Evolutionary conservation across 2,797 vertebrate genomes (phyloP), one percentile per base, ranked within the genome.

Genomic region (Lagocephalus sceleratus): DNA sequence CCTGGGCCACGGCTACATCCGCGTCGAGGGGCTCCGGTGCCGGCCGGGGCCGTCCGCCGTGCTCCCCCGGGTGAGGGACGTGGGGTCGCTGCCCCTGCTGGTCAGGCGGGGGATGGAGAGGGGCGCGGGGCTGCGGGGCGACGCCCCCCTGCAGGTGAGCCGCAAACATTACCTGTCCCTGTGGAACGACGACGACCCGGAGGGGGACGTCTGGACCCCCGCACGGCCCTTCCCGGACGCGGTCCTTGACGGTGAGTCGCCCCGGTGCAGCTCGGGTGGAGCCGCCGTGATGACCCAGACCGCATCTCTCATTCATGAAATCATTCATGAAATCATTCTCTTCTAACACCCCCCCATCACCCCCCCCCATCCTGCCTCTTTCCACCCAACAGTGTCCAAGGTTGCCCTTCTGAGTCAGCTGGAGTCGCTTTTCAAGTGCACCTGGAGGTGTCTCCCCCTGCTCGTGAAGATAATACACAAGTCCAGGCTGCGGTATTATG

Each of bases 121-220:
- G 42, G 82, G 66, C 1, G 25, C 60, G 50, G 8, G 47, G 12
- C 59, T 81, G 50, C 83, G 60, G 0, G 58, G 75, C 0, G 87
- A 92, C 22, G 71, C 59, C 5, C 94, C 95, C 0, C 88, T 96
- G 5, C 83, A 82, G 44, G 73, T 88, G 0, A 69, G 66, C 43
- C 88, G 73, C 40, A 92, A 87, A 44, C 93, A 94, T 72, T 97
- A 95, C 77, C 82, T 98, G 48, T 66, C 93, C 0, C 84, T 98
- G 20, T 97, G 97, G 96, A 95, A 95, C 73, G 94, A 93, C 19
- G 93, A 95, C 44, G 94, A 96, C 19, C 94, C 94, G 0, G 92
- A 92, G 6, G 94, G 94, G 3, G 86, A 84, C 2, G 5, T 87
- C 3, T 98, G 96, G 95, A 50, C 67, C 39, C 60, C 69, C 0